These are phyloP conservation scores for Drosophila busckii DNA, from an alignment of 1,140 invertebrate species.

Conservation along the genomic window DNA sequence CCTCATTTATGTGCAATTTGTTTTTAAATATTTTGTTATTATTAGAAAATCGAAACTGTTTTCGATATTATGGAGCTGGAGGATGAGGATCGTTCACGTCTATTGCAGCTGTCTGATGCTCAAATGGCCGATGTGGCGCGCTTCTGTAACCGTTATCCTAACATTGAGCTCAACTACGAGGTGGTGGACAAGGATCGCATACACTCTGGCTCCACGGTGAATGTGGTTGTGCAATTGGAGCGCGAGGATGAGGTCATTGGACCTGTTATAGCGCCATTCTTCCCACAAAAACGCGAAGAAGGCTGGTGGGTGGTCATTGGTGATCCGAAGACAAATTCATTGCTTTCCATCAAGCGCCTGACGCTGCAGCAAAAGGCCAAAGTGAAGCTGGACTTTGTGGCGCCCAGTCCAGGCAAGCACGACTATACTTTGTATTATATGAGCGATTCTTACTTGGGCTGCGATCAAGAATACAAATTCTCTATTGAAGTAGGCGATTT, in stretches of 20 bases:
- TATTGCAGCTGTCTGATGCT: slow-evolving; percentile 90
- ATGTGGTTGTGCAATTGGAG: slow-evolving; percentile 95
- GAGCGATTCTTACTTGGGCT: slow-evolving; percentile 99
- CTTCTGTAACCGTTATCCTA: slow-evolving; percentile 99
- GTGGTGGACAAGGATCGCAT: slow-evolving; percentile 90
- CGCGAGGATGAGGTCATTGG: slow-evolving; percentile 98
- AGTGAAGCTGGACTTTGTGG: slow-evolving; percentile 97
- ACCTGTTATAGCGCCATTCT: slow-evolving; percentile 98
- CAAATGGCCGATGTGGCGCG: slow-evolving; percentile 98
- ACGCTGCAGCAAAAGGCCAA: slow-evolving; percentile 96
- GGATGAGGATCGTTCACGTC: slow-evolving; percentile 92
- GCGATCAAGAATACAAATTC: slow-evolving; percentile 97
- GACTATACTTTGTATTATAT: slow-evolving; percentile 98
- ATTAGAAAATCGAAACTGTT: slow-evolving; percentile 93
- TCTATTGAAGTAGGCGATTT: slow-evolving; percentile 88
- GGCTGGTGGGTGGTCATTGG: slow-evolving; percentile 99
- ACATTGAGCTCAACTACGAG: slow-evolving; percentile 98
- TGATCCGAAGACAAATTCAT: slow-evolving; percentile 94
- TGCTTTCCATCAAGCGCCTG: slow-evolving; percentile 97
- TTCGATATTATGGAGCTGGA: slow-evolving; percentile 99
- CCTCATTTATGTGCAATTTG: not conserved
- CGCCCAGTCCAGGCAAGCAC: slow-evolving; percentile 90
- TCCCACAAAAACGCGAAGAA: slow-evolving; percentile 99
- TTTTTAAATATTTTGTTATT: slow-evolving; percentile 24
- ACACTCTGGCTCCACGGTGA: slow-evolving; percentile 89